phyloP scores from a whole-genome alignment of 1,140 invertebrate genomes.

The Nasonia giraulti region DNA sequence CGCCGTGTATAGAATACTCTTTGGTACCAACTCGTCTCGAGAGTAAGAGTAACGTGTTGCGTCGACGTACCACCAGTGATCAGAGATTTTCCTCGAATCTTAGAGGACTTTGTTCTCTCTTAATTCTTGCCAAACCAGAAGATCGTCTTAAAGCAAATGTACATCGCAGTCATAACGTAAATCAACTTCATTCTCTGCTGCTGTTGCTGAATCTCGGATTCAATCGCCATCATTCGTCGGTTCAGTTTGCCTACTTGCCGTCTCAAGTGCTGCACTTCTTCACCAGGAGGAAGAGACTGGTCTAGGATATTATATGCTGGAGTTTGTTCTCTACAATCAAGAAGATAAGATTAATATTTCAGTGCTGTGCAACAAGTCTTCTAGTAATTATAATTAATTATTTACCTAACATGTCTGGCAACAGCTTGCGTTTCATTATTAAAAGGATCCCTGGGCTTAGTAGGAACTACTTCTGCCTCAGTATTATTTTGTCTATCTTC shows the following conservation, averaged over 20 bases:
- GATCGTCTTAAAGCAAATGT: slow-evolving; percentile 89
- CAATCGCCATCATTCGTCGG: slow-evolving; percentile 88
- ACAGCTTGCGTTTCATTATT: slow-evolving; percentile 63
- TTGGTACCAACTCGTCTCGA: slow-evolving; percentile 26
- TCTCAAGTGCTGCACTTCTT: slow-evolving; percentile 87
- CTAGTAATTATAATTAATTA: slow-evolving; percentile 13
- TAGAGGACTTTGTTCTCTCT: neutral
- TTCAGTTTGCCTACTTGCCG: slow-evolving; percentile 89
- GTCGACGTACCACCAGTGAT: slow-evolving; percentile 28
- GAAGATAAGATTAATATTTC: neutral
- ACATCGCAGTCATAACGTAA: slow-evolving; percentile 86
- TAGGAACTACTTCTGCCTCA: slow-evolving; percentile 54
- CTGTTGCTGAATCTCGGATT: slow-evolving; percentile 85
- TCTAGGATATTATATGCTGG: slow-evolving; percentile 76
- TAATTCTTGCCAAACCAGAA: slow-evolving; percentile 85
- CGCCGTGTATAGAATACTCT: neutral
- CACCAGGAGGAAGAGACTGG: slow-evolving; percentile 81
- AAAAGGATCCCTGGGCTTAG: slow-evolving; percentile 54
- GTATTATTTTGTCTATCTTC: slow-evolving; percentile 70
- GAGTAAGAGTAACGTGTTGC: neutral
- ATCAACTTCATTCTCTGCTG: slow-evolving; percentile 89
- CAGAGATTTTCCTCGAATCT: slow-evolving; percentile 3
- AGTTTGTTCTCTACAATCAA: slow-evolving; percentile 77
- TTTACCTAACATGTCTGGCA: slow-evolving; percentile 64
- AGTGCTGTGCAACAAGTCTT: neutral